Conservation (phyloP, 2,797 vertebrate species). For the Phyllotis vaccarum region DNA sequence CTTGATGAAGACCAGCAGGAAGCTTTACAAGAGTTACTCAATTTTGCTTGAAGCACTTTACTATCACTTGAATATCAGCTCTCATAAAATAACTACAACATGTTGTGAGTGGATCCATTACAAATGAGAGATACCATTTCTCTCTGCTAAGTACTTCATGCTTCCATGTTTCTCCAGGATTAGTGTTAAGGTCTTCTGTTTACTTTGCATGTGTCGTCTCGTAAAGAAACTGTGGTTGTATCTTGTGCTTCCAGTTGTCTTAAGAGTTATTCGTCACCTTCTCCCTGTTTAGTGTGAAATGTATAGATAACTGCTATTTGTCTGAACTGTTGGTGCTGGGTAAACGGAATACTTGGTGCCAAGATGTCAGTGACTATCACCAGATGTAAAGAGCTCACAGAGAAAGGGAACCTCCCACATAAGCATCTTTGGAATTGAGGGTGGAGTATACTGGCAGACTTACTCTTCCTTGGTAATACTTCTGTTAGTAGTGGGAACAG, state of each 20-base stretch:
- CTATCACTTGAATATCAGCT: conserved; percentile 84
- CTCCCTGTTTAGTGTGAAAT: conserved; percentile 61
- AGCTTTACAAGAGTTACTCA: conserved; percentile 97
- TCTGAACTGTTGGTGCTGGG: conserved; percentile 58
- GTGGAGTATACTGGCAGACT: conserved; percentile 49
- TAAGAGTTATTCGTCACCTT: conserved; percentile 61
- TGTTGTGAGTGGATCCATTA: conserved; percentile 75
- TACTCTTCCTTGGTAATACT: conserved; percentile 55
- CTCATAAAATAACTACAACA: conserved; percentile 89
- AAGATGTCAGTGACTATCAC: conserved; percentile 53
- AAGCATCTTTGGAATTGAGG: conserved; percentile 64
- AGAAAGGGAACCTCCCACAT: conserved; percentile 49
- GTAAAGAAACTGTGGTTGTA: conserved; percentile 53
- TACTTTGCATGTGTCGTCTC: conserved; percentile 87
- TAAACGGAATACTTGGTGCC: conserved; percentile 56
- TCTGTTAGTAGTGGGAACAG: conserved; percentile 7
- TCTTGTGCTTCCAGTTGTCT: conserved; percentile 68
- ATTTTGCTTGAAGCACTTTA: conserved; percentile 93
- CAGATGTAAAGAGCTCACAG: conserved; percentile 62
- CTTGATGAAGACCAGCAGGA: conserved; percentile 97
- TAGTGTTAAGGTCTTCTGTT: conserved; percentile 87
- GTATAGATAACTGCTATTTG: conserved; percentile 56
- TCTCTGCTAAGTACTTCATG: conserved; percentile 51
- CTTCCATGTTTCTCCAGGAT: conserved; percentile 58
- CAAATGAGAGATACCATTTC: conserved; percentile 52